Base-by-base conservation (phyloP, 2,888 invertebrate species). In the Cheilosia pagana region DNA sequence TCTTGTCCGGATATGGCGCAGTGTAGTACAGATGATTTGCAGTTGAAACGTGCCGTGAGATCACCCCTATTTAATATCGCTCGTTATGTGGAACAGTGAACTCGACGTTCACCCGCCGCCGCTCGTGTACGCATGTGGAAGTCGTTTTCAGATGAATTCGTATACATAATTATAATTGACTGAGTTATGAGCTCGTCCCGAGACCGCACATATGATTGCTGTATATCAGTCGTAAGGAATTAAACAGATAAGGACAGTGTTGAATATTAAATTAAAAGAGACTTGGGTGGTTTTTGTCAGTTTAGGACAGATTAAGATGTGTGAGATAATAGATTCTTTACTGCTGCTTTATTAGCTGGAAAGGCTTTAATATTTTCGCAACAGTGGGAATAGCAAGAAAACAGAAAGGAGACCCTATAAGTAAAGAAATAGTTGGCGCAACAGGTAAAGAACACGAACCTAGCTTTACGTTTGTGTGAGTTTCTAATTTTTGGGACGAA, bases 41-140 rank as follows among this genome's bases (percentile, higher is more conserved):
- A 82, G 77, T 71, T 72, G 81, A 35, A 71, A 82, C 81, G 81
- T 82, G 81, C 53, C 52, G 45, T 65, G 10, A 72, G 63, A 71
- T 65, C 43, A 45, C 62, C 50, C 67, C 23, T 41, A 14, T 68
- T n/a, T n/a, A n/a, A 48, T 16, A 28, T 28, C 19, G 39, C 52
- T 62, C 21, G 62, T 62, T 71, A 71, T 76, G 52, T 65, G 63
- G 57, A 45, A 43, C 63, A 76, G 25, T 76, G 57, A 76, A 65
- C 63, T 76, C 52, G 28, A 25, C 16, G 53, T 53, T 63, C 75
- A 59, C 16, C 39, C 35, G 25, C 35, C 35, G 25, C 35, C 45
- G 43, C 43, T 57, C 60, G 23, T n/a, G 19, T 6, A 35, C 19
- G 21, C 19, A 48, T 48, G 52, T 23, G 25, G 8, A 28, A n/a